A percentile compares a stretch with the other conserved stretches of the same genome.
Evolutionary conservation across 1,140 invertebrate species (phyloP).

Genomic region (Apis laboriosa): DNA sequence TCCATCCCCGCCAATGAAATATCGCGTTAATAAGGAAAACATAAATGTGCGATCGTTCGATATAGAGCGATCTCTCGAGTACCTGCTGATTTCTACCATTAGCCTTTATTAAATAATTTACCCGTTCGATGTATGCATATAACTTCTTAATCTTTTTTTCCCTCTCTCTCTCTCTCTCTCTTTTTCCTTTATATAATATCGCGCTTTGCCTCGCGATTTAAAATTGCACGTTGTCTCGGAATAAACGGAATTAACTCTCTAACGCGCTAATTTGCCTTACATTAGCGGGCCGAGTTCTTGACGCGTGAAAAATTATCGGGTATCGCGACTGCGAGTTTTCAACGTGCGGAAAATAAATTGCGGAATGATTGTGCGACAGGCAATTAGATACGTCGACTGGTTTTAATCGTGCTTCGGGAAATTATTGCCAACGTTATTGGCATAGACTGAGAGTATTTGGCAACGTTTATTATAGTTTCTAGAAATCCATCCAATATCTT

Average conservation of each 20-base stretch:
- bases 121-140: not conserved
- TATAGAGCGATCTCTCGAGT: not conserved
- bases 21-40: not conserved
- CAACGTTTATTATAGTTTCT: slow-evolving; percentile 19
- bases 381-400: slow-evolving; percentile 40
- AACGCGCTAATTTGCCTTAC: not conserved
- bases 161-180: too few species aligned
- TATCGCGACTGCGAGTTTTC: slow-evolving; percentile 6
- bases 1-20: not conserved
- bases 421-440: slow-evolving; percentile 48
- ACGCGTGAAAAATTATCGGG: slow-evolving; percentile 17
- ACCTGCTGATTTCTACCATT: not conserved
- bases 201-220: not conserved
- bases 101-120: slow-evolving; percentile 8
- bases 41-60: not conserved
- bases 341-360: slow-evolving; percentile 14
- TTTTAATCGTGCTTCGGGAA: slow-evolving; percentile 41
- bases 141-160: not conserved
- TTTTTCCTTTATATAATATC: not conserved
- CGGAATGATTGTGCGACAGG: slow-evolving; percentile 39
- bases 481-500: not conserved
- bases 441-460: slow-evolving; percentile 34
- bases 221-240: not conserved
- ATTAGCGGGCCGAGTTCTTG: not conserved
- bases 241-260: slow-evolving; percentile 8